Conservation (phyloP, 2,888 invertebrate species). For the Habrosyne pyritoides region DNA sequence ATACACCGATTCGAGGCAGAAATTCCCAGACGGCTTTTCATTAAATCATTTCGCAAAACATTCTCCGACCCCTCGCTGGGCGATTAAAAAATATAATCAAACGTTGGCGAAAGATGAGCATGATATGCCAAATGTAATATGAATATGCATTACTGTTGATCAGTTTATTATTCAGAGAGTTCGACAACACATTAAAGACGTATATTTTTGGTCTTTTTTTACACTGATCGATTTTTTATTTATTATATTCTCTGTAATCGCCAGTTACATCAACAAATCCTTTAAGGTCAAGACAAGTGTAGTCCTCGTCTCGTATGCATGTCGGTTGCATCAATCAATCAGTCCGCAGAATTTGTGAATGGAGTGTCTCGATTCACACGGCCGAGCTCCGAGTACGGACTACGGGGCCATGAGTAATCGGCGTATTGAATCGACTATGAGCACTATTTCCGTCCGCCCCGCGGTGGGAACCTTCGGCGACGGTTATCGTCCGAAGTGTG, state of each 20-base stretch:
- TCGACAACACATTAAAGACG: neutral
- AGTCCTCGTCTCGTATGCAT: neutral
- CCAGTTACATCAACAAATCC: neutral
- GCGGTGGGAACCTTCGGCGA: conserved; percentile 37
- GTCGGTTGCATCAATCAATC: conserved; percentile 7
- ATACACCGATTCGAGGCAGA: conserved; percentile 32
- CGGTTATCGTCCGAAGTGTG: conserved; percentile 44
- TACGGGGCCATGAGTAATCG: conserved; percentile 52
- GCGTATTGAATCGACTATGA: conserved; percentile 54
- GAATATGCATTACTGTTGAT: conserved; percentile 28
- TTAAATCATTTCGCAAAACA: conserved; percentile 31
- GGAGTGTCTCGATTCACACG: conserved; percentile 36
- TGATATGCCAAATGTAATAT: conserved; percentile 33
- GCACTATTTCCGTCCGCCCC: conserved; percentile 62
- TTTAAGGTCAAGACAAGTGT: neutral
- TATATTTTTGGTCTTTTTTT: conserved; percentile 1
- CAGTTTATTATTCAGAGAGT: conserved; percentile 12
- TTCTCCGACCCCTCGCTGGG: conserved; percentile 34
- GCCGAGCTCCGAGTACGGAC: conserved; percentile 7
- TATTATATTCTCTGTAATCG: neutral
- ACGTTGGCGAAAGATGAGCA: conserved; percentile 29
- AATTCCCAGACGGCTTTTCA: conserved; percentile 28
- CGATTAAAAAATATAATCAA: conserved; percentile 40
- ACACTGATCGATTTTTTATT: neutral
- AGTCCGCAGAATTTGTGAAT: conserved; percentile 33